Base-by-base conservation (phyloP, 2,888 invertebrate species). In the Hermodice carunculata region DNA sequence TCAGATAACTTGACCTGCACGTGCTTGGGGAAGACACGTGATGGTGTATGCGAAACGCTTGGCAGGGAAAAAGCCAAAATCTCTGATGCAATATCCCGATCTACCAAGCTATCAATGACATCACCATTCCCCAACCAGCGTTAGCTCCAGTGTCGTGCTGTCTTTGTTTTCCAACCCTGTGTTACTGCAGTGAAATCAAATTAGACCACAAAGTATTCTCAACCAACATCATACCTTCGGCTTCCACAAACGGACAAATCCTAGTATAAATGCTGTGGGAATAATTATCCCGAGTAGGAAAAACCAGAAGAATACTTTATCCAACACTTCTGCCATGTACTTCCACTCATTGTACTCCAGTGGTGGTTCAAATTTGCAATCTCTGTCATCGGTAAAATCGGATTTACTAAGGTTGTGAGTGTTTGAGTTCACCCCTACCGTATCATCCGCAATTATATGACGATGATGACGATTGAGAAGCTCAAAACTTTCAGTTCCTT, bases 291-390 rank as follows among this genome's bases (percentile, higher is more conserved):
- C 54, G n/a, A 65, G 2, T 4, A 65, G 31, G 29, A 65, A 65
- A 3, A 62, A 31, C 22, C 34, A 65, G 43, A 65, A 65, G 52
- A 65, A 62, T 17, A 61, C 26, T 40, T 57, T 44, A 31, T 65
- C 66, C n/a, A 65, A n/a, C 14, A 65, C 44, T 31, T 65, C 66
- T 5, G 66, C 66, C n/a, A 65, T 61, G 24, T 49, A 26, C 49
- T 56, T 53, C 66, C 66, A 65, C 44, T 65, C 66, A 48, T 65
- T 65, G 2, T 17, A 28, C 17, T 22, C 24, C 28, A 28, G 49
- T 8, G 26, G 49, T n/a, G 22, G 26, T 6, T 24, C 24, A n/a
- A 11, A 8, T 46, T n/a, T 19, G 19, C 48, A 24, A 8, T 26
- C 22, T 17, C 42, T 3, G 52, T 28, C 17, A 17, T 28, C 17